A percentile compares a stretch with the other conserved stretches of the same genome.
phyloP scores from a whole-genome alignment of 2,888 invertebrate species.

The Scaptodrosophila latifasciaeformis region DNA sequence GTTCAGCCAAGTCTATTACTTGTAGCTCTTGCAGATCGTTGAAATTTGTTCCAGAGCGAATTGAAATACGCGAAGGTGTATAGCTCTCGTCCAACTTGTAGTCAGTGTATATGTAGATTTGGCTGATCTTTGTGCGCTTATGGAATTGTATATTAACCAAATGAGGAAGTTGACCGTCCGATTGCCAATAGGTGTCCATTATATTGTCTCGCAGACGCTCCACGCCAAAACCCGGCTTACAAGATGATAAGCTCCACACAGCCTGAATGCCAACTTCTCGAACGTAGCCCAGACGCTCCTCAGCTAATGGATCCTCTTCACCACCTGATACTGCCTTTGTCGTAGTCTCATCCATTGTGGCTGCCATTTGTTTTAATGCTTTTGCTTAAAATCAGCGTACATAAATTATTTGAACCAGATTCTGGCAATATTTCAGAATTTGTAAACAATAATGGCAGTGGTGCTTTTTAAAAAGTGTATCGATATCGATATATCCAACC shows the following conservation, averaged over 20 bases:
- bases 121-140: slow-evolving; percentile 94
- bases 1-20: slow-evolving; percentile 94
- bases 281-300: slow-evolving; percentile 76
- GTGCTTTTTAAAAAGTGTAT: too few species aligned
- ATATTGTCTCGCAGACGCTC: slow-evolving; percentile 96
- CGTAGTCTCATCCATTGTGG: slow-evolving; percentile 46
- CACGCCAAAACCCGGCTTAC: slow-evolving; percentile 99
- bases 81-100: slow-evolving; percentile 99
- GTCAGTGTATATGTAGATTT: slow-evolving; percentile 97
- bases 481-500: not conserved
- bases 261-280: slow-evolving; percentile 94
- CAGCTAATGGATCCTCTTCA: slow-evolving; percentile 73
- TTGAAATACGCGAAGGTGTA: slow-evolving; percentile 95
- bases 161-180: slow-evolving; percentile 98
- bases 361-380: too few species aligned
- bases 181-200: slow-evolving; percentile 99
- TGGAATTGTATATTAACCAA: slow-evolving; percentile 97
- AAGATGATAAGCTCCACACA: slow-evolving; percentile 98
- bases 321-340: slow-evolving; percentile 29
- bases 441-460: too few species aligned
- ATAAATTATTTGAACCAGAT: too few species aligned
- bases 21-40: slow-evolving; percentile 97
- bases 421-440: too few species aligned
- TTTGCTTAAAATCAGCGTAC: too few species aligned
- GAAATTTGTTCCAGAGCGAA: slow-evolving; percentile 95